Percentiles rank a stretch among this genome's conserved stretches.
phyloP scores from a whole-genome alignment of 1,140 invertebrate genomes.

The Drosophila ironensis region DNA sequence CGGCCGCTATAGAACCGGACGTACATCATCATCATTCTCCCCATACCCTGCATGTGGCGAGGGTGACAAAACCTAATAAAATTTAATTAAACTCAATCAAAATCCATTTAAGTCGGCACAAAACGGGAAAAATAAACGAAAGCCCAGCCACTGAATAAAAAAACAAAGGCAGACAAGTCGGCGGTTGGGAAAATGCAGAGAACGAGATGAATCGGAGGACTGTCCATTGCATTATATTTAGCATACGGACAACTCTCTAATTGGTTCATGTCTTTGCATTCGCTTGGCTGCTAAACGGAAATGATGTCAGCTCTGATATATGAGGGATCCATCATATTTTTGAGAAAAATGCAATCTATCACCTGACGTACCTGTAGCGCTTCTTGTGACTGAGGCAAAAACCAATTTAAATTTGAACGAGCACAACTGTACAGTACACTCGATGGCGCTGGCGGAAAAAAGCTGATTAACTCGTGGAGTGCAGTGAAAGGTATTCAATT shows the following conservation, averaged over 20 bases:
- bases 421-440: slow-evolving; percentile 47
- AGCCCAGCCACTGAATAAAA: slow-evolving; percentile 15
- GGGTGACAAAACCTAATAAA: slow-evolving; percentile 80
- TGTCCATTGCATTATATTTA: slow-evolving; percentile 29
- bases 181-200: not conserved
- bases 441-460: slow-evolving; percentile 36
- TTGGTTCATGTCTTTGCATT: slow-evolving; percentile 8
- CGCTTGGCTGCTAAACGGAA: slow-evolving; percentile 28
- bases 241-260: slow-evolving; percentile 27
- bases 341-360: slow-evolving; percentile 18
- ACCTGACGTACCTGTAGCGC: slow-evolving; percentile 1
- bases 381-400: not conserved
- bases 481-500: slow-evolving; percentile 54
- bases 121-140: slow-evolving; percentile 29
- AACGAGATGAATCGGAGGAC: not conserved
- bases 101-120: slow-evolving; percentile 73
- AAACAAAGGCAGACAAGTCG: not conserved
- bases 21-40: slow-evolving; percentile 47
- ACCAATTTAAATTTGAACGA: slow-evolving; percentile 32
- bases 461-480: slow-evolving; percentile 58
- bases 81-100: slow-evolving; percentile 81
- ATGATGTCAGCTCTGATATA: slow-evolving; percentile 32
- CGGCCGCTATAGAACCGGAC: slow-evolving; percentile 39
- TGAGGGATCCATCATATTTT: slow-evolving; percentile 2
- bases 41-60: slow-evolving; percentile 51